Evolutionary conservation across 1,140 invertebrate genomes (phyloP).

Genomic region (Drosophila parabipectinata): DNA sequence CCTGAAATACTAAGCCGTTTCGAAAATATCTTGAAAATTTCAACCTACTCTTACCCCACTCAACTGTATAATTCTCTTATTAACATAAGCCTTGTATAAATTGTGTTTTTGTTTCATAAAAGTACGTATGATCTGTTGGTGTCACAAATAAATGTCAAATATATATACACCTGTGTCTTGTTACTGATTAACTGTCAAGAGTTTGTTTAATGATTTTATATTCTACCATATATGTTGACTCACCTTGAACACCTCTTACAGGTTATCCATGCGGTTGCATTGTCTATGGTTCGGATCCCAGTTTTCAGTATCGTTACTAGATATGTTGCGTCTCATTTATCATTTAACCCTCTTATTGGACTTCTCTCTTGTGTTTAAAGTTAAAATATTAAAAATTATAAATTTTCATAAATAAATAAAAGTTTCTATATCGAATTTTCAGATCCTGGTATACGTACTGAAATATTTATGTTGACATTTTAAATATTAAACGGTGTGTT

Average conservation of each 20-base stretch:
- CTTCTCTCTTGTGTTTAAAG: constrained; percentile 25
- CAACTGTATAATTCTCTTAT: constrained; percentile 39
- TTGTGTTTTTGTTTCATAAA: not conserved
- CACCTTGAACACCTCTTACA: constrained; percentile 69
- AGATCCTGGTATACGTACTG: not conserved
- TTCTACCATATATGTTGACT: constrained; percentile 40
- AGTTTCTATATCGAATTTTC: constrained; percentile 16
- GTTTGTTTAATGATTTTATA: constrained; percentile 27
- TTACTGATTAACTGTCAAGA: constrained; percentile 41
- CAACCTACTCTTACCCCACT: constrained; percentile 11
- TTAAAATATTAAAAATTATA: constrained; percentile 25
- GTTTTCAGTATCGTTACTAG: constrained; percentile 79
- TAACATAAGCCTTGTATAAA: constrained; percentile 34
- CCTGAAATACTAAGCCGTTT: constrained; percentile 63
- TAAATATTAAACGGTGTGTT: not conserved
- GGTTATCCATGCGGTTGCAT: constrained; percentile 83
- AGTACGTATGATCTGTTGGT: constrained; percentile 24
- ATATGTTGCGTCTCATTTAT: constrained; percentile 40
- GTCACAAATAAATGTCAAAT: constrained; percentile 58
- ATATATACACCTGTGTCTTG: constrained; percentile 22
- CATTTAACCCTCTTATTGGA: constrained; percentile 33
- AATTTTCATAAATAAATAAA: constrained; percentile 39
- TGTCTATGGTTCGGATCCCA: constrained; percentile 81
- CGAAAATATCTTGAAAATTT: constrained; percentile 31
- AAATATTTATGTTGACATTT: not conserved